These are phyloP conservation scores for Pelmatolapia mariae DNA, from an alignment of 2,113 vertebrate species.

Conservation along the genomic window DNA sequence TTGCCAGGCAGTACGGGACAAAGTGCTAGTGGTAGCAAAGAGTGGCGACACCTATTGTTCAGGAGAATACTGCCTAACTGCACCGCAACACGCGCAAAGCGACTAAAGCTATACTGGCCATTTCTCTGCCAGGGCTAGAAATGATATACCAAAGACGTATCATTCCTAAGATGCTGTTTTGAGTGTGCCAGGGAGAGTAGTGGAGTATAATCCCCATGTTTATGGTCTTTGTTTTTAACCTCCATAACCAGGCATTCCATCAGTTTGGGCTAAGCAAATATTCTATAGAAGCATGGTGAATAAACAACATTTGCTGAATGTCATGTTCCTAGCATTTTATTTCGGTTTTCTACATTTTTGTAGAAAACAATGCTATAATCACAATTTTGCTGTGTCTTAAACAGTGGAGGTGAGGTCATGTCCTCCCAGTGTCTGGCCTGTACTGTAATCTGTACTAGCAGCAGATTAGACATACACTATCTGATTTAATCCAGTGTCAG, in stretches of 20 bases:
- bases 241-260: neutral
- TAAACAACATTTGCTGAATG: neutral
- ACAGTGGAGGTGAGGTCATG: conserved; percentile 33
- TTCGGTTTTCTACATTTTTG: neutral
- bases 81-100: neutral
- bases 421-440: conserved; percentile 49
- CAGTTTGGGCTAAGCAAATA: neutral
- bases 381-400: neutral
- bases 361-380: neutral
- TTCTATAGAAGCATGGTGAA: neutral
- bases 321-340: neutral
- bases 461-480: conserved; percentile 62
- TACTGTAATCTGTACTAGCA: conserved; percentile 43
- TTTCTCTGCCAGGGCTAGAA: conserved; percentile 19
- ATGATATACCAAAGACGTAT: neutral
- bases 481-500: conserved; percentile 64
- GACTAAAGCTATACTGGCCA: neutral
- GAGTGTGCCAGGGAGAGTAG: neutral
- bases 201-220: conserved; percentile 1
- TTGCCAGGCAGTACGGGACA: neutral
- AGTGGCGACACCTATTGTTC: neutral
- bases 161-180: neutral
- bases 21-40: neutral
- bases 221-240: conserved; percentile 9
- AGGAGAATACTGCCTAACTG: neutral